Evolutionary conservation across 2,888 invertebrate genomes (phyloP).

Genomic region (Seira ritae): DNA sequence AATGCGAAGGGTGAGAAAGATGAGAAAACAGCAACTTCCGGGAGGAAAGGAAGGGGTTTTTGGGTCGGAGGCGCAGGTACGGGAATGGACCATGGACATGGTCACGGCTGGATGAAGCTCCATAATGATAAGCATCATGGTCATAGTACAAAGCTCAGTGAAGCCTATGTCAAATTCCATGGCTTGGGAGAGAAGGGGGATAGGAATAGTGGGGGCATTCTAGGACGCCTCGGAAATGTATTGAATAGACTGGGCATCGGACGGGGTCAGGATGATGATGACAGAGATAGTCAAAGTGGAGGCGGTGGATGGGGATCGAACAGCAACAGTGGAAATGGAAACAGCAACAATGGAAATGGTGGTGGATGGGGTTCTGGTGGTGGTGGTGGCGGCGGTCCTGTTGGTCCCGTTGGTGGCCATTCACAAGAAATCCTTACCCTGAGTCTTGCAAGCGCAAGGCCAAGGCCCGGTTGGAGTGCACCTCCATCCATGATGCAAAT

Average conservation of each 20-base stretch:
- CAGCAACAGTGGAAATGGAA: conserved; percentile 35
- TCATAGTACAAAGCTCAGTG: conserved; percentile 59
- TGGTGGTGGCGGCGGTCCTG: conserved; percentile 29
- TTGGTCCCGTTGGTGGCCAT: conserved; percentile 19
- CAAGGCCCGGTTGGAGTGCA: background rate
- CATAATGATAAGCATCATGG: conserved; percentile 58
- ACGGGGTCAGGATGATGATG: conserved; percentile 47
- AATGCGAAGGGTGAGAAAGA: conserved; percentile 2
- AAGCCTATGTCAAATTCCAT: conserved; percentile 64
- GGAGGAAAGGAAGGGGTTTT: conserved; percentile 38
- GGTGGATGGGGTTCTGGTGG: background rate
- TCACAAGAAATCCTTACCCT: conserved; percentile 24
- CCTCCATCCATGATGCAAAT: conserved; percentile 51
- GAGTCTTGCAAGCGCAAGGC: background rate
- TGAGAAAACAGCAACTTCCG: background rate
- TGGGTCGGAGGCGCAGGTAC: conserved; percentile 40
- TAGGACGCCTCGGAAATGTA: conserved; percentile 38
- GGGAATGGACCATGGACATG: conserved; percentile 50
- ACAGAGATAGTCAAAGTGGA: conserved; percentile 1
- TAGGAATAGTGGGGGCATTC: conserved; percentile 26
- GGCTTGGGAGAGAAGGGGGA: conserved; percentile 52
- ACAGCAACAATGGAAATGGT: conserved; percentile 24
- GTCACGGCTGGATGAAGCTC: conserved; percentile 63
- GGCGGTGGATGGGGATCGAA: conserved; percentile 37
- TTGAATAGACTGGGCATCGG: conserved; percentile 47